Evolutionary conservation across 1,140 invertebrate species (phyloP), one percentile per base, ranked within the genome.

Genomic region (Musca vetustissima): DNA sequence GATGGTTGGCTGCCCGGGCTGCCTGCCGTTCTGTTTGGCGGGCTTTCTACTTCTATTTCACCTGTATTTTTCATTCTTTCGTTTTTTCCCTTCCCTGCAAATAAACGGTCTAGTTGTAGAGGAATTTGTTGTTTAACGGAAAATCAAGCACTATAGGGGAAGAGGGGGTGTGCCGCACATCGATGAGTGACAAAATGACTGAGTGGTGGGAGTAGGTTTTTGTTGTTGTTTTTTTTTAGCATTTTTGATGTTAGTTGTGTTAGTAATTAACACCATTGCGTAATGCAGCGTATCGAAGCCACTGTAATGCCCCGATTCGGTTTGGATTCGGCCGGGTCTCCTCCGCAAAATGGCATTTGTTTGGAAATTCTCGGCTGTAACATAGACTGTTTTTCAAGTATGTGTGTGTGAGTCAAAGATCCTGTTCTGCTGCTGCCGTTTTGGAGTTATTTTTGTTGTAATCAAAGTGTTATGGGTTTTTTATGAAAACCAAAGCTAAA

Each of bases 281-380:
- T 78, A 78, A 78, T 78, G 77, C 77, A 78, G 77, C 77, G 76
- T 78, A 78, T 78, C 77, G 77, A 78, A 78, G 77, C 77, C 77
- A 78, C 75, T 76, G 76, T 78, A 78, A 77, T 78, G 77, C 77
- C 77, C 36, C 19, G 36, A 43, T 61, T 13, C 15, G 15, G 15
- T 59, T 59, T 8, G 28, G 28, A 14, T 57, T 61, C 48, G 15
- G 15, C 15, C 17, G 11, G 2, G 55, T 59, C 21, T 52, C 4
- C 14, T 61, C 19, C 0, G 3, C 28, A 8, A 28, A 9, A 43
- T 43, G 36, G 7, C 28, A 32, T 32, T 32, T 32, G 28, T 9
- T 43, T 43, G 11, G 36, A 43, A 43, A 43, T 43, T 43, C 36
- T 43, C 36, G 6, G 11, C 11, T 43, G 11, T 6, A 13, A 13